Conservation (phyloP, 2,888 invertebrate genomes). For the Philereme vetulata region DNA sequence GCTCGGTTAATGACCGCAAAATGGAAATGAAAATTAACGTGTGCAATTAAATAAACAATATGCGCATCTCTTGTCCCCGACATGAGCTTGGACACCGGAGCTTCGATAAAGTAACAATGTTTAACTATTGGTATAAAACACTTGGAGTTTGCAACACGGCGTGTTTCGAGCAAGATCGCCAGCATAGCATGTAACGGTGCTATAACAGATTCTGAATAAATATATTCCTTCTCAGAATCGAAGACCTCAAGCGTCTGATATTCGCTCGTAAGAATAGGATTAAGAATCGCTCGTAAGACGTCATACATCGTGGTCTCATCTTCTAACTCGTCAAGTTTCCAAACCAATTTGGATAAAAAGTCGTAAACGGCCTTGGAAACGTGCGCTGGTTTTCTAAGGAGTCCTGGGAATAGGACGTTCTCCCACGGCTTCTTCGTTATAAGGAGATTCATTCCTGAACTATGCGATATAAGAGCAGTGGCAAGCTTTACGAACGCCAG, state of each 20-base stretch:
- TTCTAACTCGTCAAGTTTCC: constrained; percentile 46
- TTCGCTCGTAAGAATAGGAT: constrained; percentile 42
- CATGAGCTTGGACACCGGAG: constrained; percentile 16
- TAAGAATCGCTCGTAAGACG: constrained; percentile 41
- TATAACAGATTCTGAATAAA: constrained; percentile 38
- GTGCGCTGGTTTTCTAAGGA: constrained; percentile 32
- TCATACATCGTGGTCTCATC: constrained; percentile 44
- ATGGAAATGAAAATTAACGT: constrained; percentile 16
- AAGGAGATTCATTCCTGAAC: constrained; percentile 44
- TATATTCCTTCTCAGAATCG: constrained; percentile 40
- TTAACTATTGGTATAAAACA: constrained; percentile 39
- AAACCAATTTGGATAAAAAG: constrained; percentile 45
- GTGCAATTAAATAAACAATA: constrained; percentile 9
- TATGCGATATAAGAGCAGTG: constrained; percentile 42
- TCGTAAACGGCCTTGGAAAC: constrained; percentile 41
- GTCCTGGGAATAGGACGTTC: constrained; percentile 33
- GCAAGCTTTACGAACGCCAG: constrained; percentile 42
- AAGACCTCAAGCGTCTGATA: constrained; percentile 36
- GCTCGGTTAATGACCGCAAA: constrained; percentile 16
- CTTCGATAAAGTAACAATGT: constrained; percentile 14
- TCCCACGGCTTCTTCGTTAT: constrained; percentile 44
- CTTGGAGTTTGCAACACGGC: constrained; percentile 38
- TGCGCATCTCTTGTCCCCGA: constrained; percentile 20
- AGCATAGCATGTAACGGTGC: constrained; percentile 38
- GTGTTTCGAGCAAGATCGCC: constrained; percentile 39